These are phyloP conservation scores for Bungarus multicinctus DNA, from an alignment of 2,113 vertebrate genomes.

Conservation along the genomic window DNA sequence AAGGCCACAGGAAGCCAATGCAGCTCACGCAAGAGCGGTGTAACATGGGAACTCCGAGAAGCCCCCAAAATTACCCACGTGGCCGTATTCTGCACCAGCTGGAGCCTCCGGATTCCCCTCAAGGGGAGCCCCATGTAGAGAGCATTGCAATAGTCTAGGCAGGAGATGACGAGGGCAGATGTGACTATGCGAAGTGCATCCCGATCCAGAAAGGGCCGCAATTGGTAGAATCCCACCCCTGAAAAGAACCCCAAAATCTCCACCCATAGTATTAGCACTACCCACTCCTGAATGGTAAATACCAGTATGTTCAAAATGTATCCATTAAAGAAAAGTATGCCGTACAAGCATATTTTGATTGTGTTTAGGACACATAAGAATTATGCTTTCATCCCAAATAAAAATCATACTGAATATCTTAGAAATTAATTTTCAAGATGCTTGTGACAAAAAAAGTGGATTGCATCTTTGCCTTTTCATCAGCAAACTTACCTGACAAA, in stretches of 20 bases:
- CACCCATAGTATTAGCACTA: not conserved
- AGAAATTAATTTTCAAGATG: not conserved
- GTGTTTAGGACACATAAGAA: not conserved
- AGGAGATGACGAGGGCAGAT: too few species aligned
- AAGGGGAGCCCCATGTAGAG: too few species aligned
- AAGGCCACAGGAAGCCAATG: too few species aligned
- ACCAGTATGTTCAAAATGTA: not conserved
- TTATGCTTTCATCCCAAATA: not conserved
- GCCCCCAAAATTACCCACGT: too few species aligned
- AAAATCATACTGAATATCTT: not conserved
- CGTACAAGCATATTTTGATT: not conserved
- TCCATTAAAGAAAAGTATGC: not conserved
- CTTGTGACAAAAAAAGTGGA: not conserved
- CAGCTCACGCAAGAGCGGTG: too few species aligned
- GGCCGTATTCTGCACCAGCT: too few species aligned
- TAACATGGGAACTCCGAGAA: too few species aligned
- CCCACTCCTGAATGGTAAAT: not conserved
- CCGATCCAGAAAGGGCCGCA: too few species aligned
- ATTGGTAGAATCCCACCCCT: too few species aligned
- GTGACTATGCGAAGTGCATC: too few species aligned
- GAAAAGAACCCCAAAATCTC: not conserved
- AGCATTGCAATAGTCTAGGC: too few species aligned
- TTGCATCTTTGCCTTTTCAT: not conserved
- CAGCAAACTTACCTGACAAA: constrained; percentile 64
- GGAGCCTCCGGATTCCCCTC: too few species aligned